Evolutionary conservation across 2,113 vertebrate species (phyloP).

Genomic region (Brachyistius frenatus): DNA sequence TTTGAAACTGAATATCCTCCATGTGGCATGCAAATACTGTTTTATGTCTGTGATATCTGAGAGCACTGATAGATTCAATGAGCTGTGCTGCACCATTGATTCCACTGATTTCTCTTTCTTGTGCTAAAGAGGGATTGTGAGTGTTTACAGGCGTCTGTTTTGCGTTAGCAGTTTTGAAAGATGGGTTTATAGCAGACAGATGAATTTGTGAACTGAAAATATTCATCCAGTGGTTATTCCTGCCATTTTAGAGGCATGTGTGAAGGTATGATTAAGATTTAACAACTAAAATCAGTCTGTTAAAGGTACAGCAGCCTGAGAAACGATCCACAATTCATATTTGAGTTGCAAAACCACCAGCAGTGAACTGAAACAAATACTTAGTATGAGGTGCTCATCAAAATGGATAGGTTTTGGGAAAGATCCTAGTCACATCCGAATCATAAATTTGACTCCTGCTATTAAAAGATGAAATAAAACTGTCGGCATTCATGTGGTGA

Average conservation of each 20-base stretch:
- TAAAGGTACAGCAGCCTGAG: not conserved
- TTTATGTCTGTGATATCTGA: constrained; percentile 74
- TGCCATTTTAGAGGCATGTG: not conserved
- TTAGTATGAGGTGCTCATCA: not conserved
- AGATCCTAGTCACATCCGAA: not conserved
- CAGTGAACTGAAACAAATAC: not conserved
- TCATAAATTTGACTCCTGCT: not conserved
- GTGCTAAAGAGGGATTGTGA: constrained; percentile 1
- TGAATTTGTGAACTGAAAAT: not conserved
- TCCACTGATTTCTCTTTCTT: not conserved
- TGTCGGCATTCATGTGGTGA: not conserved
- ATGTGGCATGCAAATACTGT: constrained; percentile 50
- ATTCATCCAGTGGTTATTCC: not conserved
- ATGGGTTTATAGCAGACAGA: not conserved
- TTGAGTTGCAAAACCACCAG: constrained; percentile 14
- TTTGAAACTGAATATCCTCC: constrained; percentile 67
- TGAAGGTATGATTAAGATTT: constrained; percentile 1
- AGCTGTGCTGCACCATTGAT: constrained; percentile 39
- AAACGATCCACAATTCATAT: not conserved
- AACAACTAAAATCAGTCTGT: not conserved
- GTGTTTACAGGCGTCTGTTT: not conserved
- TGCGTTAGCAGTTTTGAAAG: not conserved
- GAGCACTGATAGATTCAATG: constrained; percentile 54
- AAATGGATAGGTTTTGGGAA: constrained; percentile 14
- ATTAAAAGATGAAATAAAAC: not conserved